These are phyloP conservation scores for Cyanoliseus patagonus DNA, from an alignment of 2,113 vertebrate genomes.

Conservation along the genomic window DNA sequence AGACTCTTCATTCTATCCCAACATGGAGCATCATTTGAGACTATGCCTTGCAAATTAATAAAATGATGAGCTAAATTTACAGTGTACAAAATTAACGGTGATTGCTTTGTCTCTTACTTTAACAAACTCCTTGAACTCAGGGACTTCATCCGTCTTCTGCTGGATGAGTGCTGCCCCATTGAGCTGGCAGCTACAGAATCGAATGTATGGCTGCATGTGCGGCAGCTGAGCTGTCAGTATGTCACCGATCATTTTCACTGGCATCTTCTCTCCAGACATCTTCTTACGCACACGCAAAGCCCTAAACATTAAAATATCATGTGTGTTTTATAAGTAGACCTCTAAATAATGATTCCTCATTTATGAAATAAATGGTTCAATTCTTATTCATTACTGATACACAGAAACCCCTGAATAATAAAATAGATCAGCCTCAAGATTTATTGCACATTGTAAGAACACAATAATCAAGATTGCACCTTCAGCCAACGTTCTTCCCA, in stretches of 20 bases:
- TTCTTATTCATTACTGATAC: not conserved
- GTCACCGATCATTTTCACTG: conserved; percentile 97
- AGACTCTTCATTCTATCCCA: not conserved
- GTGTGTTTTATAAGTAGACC: not conserved
- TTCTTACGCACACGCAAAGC: conserved; percentile 97
- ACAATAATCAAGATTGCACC: not conserved
- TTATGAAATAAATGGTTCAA: not conserved
- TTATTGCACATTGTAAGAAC: not conserved
- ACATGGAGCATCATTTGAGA: not conserved
- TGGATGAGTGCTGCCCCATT: conserved; percentile 97
- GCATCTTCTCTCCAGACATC: conserved; percentile 99
- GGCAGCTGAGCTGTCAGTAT: conserved; percentile 97
- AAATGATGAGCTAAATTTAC: accelerated
- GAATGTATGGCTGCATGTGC: conserved; percentile 99
- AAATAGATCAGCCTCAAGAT: not conserved
- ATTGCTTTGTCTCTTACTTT: conserved; percentile 77
- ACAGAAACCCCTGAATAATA: not conserved
- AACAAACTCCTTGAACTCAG: conserved; percentile 96
- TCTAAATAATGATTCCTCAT: not conserved
- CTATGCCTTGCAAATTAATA: not conserved
- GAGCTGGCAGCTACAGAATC: conserved; percentile 98
- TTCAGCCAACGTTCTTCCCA: not conserved
- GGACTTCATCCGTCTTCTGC: conserved; percentile 95
- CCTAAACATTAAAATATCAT: conserved; percentile 62
- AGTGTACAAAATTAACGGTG: accelerated